A percentile compares a stretch with the other conserved stretches of the same genome.
Conservation (phyloP, 2,797 vertebrate genomes). For the Propithecus perrieri region DNA sequence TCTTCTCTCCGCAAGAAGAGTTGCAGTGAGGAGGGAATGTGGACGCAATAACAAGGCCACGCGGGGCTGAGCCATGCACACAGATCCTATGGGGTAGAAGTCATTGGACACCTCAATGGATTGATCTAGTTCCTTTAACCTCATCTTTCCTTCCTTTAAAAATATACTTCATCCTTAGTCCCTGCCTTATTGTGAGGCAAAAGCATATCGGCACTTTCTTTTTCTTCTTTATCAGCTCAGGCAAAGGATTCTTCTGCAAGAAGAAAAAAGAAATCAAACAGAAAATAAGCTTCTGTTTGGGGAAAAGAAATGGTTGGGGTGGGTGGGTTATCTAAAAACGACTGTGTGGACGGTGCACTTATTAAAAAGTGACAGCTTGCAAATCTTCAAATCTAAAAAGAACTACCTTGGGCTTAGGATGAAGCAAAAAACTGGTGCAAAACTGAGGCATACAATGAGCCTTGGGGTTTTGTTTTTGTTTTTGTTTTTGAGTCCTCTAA, state of each 20-base stretch:
- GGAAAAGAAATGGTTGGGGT: slow-evolving; percentile 17
- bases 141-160: background rate
- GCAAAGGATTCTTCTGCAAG: background rate
- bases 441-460: background rate
- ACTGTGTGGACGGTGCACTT: background rate
- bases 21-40: background rate
- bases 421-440: background rate
- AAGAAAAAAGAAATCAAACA: background rate
- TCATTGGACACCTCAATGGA: background rate
- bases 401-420: background rate
- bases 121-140: background rate
- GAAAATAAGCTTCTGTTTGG: slow-evolving; percentile 15
- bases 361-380: slow-evolving; percentile 9
- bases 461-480: background rate
- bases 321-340: background rate
- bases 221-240: background rate
- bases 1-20: background rate
- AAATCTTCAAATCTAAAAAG: slow-evolving; percentile 39
- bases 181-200: background rate
- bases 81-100: background rate
- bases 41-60: background rate
- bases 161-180: background rate
- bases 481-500: background rate
- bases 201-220: background rate
- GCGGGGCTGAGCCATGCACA: background rate